Evolutionary conservation across 2,797 vertebrate genomes (phyloP), one percentile per base, ranked within the genome.

Genomic region (Mus caroli): DNA sequence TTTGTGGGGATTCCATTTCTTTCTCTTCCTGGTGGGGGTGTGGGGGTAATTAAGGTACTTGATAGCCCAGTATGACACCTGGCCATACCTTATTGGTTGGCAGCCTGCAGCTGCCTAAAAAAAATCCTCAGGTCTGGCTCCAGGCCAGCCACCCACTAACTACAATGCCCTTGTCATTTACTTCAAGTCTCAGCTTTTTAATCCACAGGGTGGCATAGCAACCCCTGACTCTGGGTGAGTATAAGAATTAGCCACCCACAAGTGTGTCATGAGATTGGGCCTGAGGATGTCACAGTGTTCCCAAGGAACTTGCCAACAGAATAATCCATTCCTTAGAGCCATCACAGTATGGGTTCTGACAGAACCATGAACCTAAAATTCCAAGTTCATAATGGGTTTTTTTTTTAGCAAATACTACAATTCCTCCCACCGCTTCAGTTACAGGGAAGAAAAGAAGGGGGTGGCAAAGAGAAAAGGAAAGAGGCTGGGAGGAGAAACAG

Each of bases 131-230:
- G 88, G 64, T 46, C 52, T 34, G 22, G 83, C 4, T 76, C 43
- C 24, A 56, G 22, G 77, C 84, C 62, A 71, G 56, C n/a, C 20
- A 90, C 85, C 37, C 40, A 43, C 34, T 52, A 76, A 20, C 37
- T 26, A 56, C 3, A 7, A 71, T 15, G 43, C 60, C 54, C 46
- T 56, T 58, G n/a, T 64, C 77, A 26, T 73, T 77, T 88, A 69
- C 86, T 54, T 50, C 58, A 95, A 77, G 52, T 26, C 73, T 95
- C 58, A 43, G 52, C 69, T 91, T 54, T 52, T 86, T 56, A 46
- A 52, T 19, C 62, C 13, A 12, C 1, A 14, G 56, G 15, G 31
- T 75, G 46, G 34, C 15, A 14, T 31, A 37, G 64, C 8, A 22
- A 19, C 37, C 69, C 50, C 56, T 5, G 73, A 26, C 40, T 71